Base-by-base conservation (phyloP, 1,140 invertebrate genomes). In the Meloidogyne floridensis region DNA sequence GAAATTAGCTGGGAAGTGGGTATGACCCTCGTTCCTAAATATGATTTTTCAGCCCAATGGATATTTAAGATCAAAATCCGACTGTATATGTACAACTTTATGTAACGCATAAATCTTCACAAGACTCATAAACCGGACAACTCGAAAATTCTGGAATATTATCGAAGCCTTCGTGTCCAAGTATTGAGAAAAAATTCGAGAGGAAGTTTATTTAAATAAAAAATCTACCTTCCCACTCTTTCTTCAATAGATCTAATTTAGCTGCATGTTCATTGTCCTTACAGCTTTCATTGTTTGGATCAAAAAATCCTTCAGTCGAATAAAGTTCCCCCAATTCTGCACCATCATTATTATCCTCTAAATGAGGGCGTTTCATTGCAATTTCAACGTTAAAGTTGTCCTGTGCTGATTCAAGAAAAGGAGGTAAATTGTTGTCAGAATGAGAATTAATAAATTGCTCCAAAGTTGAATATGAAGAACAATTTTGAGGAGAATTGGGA, bases 331-430 rank as follows among this genome's bases (percentile, higher is more conserved):
- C 59, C n/a, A 65, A 18, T 65, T 65, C 59, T n/a, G 59, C 7
- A 0, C 59, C 59, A 1, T 65, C n/a, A 6, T n/a, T 6, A 15
- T 5, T 65, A n/a, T 65, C 59, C n/a, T 65, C 59, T 18, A 65
- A 18, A 65, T 15, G 59, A n/a, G 15, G 59, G 15, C 59, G 59
- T 65, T 65, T 65, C n/a, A 11, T 65, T 18, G 5, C 5, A 65
- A n/a, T 65, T 65, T n/a, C 59, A 5, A 6, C 15, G n/a, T 47
- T 47, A 47, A 47, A 47, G 47, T 47, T 47, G 5, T 65, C 59
- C n/a, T 65, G 15, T 18, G 59, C 59, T 65, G 59, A 65, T 65
- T 65, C 59, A n/a, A 65, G 59, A 65, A 65, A 65, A 65, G 59
- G 59, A 18, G 59, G 59, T n/a, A 65, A 65, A 65, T 6, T n/a